Evolutionary conservation across 1,140 invertebrate genomes (phyloP).

Genomic region (Acromyrmex charruanus): DNA sequence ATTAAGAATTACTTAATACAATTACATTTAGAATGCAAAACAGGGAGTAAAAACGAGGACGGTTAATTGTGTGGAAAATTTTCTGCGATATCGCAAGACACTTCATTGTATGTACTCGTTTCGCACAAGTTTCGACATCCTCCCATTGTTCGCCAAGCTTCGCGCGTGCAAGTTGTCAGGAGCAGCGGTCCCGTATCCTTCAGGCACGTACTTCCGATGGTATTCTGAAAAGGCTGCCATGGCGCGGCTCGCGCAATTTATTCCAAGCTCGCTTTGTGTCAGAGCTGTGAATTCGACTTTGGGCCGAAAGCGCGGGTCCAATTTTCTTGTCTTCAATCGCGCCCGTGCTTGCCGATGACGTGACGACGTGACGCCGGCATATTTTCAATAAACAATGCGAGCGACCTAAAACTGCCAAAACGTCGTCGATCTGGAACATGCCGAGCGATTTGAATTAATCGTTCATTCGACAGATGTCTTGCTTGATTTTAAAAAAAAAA

Average conservation of each 20-base stretch:
- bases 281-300: conserved; percentile 55
- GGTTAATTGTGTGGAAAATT: conserved; percentile 35
- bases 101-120: conserved; percentile 23
- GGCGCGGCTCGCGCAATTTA: conserved; percentile 65
- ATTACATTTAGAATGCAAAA: background rate
- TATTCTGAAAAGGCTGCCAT: conserved; percentile 59
- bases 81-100: conserved; percentile 14
- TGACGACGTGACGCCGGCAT: background rate
- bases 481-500: conserved; percentile 5
- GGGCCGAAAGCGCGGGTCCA: conserved; percentile 26
- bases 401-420: conserved; percentile 50
- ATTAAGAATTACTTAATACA: background rate
- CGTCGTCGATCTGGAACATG: conserved; percentile 17
- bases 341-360: background rate
- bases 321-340: conserved; percentile 56
- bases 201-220: conserved; percentile 45
- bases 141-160: conserved; percentile 28
- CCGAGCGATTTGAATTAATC: conserved; percentile 37
- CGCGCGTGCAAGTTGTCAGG: conserved; percentile 38
- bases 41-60: background rate
- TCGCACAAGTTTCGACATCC: conserved; percentile 46
- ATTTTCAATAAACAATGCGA: conserved; percentile 52
- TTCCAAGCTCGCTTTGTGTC: conserved; percentile 60
- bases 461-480: conserved; percentile 14
- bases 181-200: conserved; percentile 49